Evolutionary conservation across 2,888 invertebrate species (phyloP).

Genomic region (Thereva nobilitata): DNA sequence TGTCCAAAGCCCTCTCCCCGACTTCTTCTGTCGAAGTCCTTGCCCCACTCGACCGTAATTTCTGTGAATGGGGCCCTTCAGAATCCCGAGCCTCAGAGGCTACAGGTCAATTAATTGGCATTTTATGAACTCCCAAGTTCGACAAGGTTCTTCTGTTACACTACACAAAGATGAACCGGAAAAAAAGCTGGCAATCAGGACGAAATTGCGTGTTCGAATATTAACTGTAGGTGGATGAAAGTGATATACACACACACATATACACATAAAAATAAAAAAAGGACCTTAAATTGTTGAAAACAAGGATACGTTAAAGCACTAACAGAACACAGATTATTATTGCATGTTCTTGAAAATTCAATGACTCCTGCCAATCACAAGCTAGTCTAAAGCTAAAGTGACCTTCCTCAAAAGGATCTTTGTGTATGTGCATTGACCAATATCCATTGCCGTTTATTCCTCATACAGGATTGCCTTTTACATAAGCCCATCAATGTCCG

Average conservation of each 20-base stretch:
- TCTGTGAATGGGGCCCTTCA: constrained; percentile 21
- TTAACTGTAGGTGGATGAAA: background rate
- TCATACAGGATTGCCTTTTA: too few relatives aligned
- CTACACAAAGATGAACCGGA: background rate
- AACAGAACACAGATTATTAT: too few relatives aligned
- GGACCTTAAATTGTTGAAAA: background rate
- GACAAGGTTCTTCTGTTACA: constrained; percentile 10
- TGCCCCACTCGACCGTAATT: constrained; percentile 8
- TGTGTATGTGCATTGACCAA: too few relatives aligned
- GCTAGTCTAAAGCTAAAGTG: too few relatives aligned
- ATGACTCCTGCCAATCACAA: too few relatives aligned
- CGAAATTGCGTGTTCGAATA: constrained; percentile 8
- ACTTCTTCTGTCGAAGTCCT: background rate
- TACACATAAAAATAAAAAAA: background rate
- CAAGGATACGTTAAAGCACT: too few relatives aligned
- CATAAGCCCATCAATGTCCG: too few relatives aligned
- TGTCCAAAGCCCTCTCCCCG: constrained; percentile 17
- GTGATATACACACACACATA: background rate
- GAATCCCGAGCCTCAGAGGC: constrained; percentile 16
- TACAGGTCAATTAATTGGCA: constrained; percentile 32
- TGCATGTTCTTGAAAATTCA: too few relatives aligned
- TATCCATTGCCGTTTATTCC: too few relatives aligned
- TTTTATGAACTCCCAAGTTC: constrained; percentile 15
- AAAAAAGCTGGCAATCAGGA: background rate
- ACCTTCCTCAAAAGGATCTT: too few relatives aligned